Evolutionary conservation across 1,140 invertebrate genomes (phyloP).

Genomic region (Mamestra configurata): DNA sequence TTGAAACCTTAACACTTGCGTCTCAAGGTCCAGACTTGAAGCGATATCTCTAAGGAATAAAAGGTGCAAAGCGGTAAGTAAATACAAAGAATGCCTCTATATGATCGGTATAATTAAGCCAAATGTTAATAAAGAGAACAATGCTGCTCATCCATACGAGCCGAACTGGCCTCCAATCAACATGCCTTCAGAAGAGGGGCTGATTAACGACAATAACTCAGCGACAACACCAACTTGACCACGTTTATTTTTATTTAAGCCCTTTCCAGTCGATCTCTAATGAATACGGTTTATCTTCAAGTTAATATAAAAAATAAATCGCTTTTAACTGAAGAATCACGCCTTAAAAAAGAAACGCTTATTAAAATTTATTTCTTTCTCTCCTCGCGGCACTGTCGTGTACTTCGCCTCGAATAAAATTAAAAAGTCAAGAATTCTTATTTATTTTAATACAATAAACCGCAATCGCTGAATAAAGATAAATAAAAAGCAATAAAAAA

Average conservation of each 20-base stretch:
- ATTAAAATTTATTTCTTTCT: slow-evolving; percentile 89
- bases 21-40: neutral
- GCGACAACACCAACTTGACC: slow-evolving; percentile 82
- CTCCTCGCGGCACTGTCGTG: slow-evolving; percentile 85
- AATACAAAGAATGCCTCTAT: slow-evolving; percentile 65
- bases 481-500: slow-evolving; percentile 88
- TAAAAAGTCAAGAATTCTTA: slow-evolving; percentile 88
- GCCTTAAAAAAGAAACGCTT: slow-evolving; percentile 88
- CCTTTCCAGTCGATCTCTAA: slow-evolving; percentile 87
- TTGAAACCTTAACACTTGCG: slow-evolving; percentile 2
- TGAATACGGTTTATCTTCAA: slow-evolving; percentile 88
- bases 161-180: slow-evolving; percentile 69
- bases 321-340: slow-evolving; percentile 88
- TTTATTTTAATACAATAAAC: slow-evolving; percentile 89
- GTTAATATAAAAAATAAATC: slow-evolving; percentile 88
- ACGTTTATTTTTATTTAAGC: slow-evolving; percentile 85
- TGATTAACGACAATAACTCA: slow-evolving; percentile 86
- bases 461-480: slow-evolving; percentile 88
- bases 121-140: slow-evolving; percentile 74
- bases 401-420: slow-evolving; percentile 86
- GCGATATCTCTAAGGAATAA: slow-evolving; percentile 11
- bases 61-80: slow-evolving; percentile 51
- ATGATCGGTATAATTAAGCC: slow-evolving; percentile 68
- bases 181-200: slow-evolving; percentile 69
- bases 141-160: slow-evolving; percentile 65